Evolutionary conservation across 2,888 invertebrate genomes (phyloP), one percentile per base, ranked within the genome.

Genomic region (Amphipyra berbera): DNA sequence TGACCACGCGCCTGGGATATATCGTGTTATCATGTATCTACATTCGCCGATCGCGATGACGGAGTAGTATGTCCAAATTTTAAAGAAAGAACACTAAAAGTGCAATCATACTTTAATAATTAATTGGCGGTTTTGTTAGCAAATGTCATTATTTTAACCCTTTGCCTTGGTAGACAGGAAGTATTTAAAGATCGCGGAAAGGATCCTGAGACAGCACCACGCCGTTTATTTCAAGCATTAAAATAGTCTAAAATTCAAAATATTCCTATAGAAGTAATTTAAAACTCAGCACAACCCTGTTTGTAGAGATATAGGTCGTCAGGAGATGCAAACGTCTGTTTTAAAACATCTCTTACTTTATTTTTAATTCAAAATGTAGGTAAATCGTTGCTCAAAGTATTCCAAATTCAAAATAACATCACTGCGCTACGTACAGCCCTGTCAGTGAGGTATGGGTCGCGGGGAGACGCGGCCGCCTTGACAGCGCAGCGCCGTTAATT

Each of bases 401-500:
- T 65, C 21, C 6, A 21, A 49, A 53, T 66, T 55, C 12, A 35
- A 53, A 73, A 57, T 35, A 60, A 12, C 13, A 12, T 7, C 2
- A n/a, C 2, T 12, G 10, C 35, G 14, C 6, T 6, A 5, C n/a
- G 10, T 35, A 61, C 80, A 79, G 58, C 79, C 79, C 79, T 79
- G 61, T 12, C 41, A 62, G 68, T 68, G 78, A 71, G 72, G 78
- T 59, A 65, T 45, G 75, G 73, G 69, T 54, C 78, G 75, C 77
- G 77, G 81, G 79, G 76, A 79, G 78, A 79, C 86, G 88, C 82
- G 85, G 85, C 78, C 89, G 91, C 91, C 92, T 92, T 91, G 93
- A 92, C 92, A 92, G 92, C 92, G 85, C 88, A 81, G 84, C 88
- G 90, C 92, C 91, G 93, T 93, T 93, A 93, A 93, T 93, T 92